Evolutionary conservation across 2,113 vertebrate species (phyloP).

Genomic region (Archilochus colubris): DNA sequence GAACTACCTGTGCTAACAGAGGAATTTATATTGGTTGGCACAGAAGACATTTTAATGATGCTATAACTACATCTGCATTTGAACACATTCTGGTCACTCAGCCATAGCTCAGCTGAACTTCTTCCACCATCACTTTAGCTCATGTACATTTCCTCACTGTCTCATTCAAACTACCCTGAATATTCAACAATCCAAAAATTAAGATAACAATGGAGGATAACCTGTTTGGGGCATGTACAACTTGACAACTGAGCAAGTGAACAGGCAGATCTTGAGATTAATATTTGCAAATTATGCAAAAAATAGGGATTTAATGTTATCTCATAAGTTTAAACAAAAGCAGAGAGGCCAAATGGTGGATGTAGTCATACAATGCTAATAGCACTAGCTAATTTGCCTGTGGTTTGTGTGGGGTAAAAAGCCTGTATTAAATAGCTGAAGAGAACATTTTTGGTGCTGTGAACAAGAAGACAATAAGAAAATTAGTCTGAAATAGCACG

Average conservation of each 20-base stretch:
- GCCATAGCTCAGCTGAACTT: not conserved
- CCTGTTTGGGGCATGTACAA: not conserved
- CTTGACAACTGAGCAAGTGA: not conserved
- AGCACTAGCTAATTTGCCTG: not conserved
- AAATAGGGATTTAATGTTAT: not conserved
- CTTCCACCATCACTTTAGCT: not conserved
- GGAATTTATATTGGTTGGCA: not conserved
- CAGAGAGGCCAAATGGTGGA: not conserved
- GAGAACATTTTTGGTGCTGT: constrained; percentile 25
- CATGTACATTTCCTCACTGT: not conserved
- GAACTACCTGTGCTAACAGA: not conserved
- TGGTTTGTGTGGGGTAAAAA: not conserved
- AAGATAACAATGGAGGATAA: not conserved
- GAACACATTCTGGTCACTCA: not conserved
- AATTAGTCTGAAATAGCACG: constrained; percentile 32
- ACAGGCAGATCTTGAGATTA: not conserved
- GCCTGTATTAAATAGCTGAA: constrained; percentile 2
- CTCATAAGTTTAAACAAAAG: not conserved
- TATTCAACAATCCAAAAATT: not conserved
- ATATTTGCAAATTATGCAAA: not conserved
- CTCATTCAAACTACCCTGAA: not conserved
- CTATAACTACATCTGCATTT: not conserved
- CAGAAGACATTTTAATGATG: not conserved
- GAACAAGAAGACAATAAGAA: constrained; percentile 40
- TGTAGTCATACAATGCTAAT: not conserved